phyloP scores from a whole-genome alignment of 92 coral and sea anemone species.

The Palythoa grandiflora region DNA sequence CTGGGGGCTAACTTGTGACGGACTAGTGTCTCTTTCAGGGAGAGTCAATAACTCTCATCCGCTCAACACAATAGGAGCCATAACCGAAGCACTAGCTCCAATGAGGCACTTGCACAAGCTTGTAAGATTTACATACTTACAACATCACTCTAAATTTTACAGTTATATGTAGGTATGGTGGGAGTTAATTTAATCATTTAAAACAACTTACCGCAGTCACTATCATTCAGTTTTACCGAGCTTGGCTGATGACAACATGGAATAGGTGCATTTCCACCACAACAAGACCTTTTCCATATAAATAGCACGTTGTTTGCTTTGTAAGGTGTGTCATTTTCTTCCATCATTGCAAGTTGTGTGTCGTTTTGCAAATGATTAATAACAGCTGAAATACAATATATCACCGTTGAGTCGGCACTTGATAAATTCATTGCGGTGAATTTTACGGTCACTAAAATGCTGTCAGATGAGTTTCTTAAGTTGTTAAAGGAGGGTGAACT shows the following conservation, averaged over 20 bases:
- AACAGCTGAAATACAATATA: background rate
- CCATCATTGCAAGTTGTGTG: background rate
- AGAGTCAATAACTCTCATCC: too few species aligned
- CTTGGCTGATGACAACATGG: background rate
- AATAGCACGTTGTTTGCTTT: background rate
- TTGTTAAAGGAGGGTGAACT: background rate
- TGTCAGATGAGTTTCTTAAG: background rate
- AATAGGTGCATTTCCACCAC: background rate
- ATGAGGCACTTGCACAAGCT: too few species aligned
- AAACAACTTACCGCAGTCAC: conserved; percentile 4
- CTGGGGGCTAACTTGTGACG: too few species aligned
- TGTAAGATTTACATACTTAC: too few species aligned
- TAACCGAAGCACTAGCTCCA: too few species aligned
- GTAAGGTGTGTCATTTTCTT: background rate
- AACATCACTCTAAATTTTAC: too few species aligned
- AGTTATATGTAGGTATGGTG: too few species aligned
- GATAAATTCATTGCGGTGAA: background rate
- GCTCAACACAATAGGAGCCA: too few species aligned
- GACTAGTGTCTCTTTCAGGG: too few species aligned
- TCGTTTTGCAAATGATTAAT: background rate
- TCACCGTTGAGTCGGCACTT: background rate
- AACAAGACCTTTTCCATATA: background rate
- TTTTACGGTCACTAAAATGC: background rate
- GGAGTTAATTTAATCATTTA: background rate
- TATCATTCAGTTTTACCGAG: background rate